These are phyloP conservation scores for Odontamblyopus lacepedii DNA, from an alignment of 2,797 vertebrate genomes.

Conservation along the genomic window DNA sequence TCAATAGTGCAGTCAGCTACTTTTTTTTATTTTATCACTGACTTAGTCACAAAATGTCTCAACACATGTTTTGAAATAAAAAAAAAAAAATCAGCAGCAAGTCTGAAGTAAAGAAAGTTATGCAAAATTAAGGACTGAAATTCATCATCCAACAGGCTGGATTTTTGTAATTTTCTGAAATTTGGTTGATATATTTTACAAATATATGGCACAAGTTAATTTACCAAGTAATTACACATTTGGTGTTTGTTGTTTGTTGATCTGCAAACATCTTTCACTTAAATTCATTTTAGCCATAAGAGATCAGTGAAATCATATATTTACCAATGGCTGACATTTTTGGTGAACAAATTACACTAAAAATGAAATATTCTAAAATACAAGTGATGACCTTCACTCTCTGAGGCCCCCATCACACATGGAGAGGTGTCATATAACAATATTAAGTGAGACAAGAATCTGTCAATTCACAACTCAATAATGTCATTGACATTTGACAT, in stretches of 20 bases:
- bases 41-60: neutral
- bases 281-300: neutral
- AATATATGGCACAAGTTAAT: neutral
- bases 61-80: neutral
- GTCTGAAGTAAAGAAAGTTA: neutral
- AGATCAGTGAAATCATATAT: neutral
- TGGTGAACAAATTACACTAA: neutral
- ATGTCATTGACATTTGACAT: conserved; percentile 64
- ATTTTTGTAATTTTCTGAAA: neutral
- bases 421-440: conserved; percentile 53
- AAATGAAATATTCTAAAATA: conserved; percentile 8
- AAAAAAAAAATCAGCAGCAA: neutral
- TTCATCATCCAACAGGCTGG: neutral
- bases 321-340: neutral
- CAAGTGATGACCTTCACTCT: conserved; percentile 30
- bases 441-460: conserved; percentile 55
- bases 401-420: conserved; percentile 17
- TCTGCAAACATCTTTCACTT: neutral
- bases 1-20: neutral
- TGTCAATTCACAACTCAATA: conserved; percentile 63
- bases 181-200: neutral
- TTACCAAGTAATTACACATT: neutral
- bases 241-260: neutral
- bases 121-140: neutral
- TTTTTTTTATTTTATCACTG: neutral